Evolutionary conservation across 1,140 invertebrate genomes (phyloP), one percentile per base, ranked within the genome.

Genomic region (Heliconius melpomene): DNA sequence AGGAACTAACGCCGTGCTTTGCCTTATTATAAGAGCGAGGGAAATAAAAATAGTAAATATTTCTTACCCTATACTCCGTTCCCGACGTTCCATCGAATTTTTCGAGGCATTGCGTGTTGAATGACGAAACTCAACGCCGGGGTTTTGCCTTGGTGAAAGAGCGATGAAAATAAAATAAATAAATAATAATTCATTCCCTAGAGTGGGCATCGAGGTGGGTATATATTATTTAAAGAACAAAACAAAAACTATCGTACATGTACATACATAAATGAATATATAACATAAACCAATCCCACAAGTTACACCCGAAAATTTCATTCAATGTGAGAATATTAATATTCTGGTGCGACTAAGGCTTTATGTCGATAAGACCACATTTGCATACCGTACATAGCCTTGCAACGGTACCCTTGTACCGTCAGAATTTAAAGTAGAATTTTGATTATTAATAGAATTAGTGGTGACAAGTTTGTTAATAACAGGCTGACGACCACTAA

Each of bases 381-480:
- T 80, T 80, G 79, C 79, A 80, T 80, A 80, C 70, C 74, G 54
- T 46, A 76, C 78, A 79, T 71, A 52, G 74, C 50, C 71, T 80
- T 80, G 79, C 79, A 80, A 72, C 79, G 52, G 74, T 75, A 26
- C 74, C 60, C 73, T 70, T 79, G 74, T 80, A 71, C 38, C 60
- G 18, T 54, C 73, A 71, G 73, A 79, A 79, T 79, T 40, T 71
- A 75, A 75, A 79, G 40, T 32, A 46, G 78, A 79, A 75, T 72
- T 79, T 79, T 79, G 78, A 71, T 79, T 79, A 79, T 79, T 50
- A 79, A 71, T 29, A 46, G 66, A 79, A 79, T 79, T 79, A 79
- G 78, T 54, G 40, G 36, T 71, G 73, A 79, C 57, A 71, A 75
- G 74, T 79, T 75, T 79, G 57, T n/a, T 79, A 77, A 72, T 77